phyloP scores from a whole-genome alignment of 1,140 invertebrate species.

The Antheraea pernyi region DNA sequence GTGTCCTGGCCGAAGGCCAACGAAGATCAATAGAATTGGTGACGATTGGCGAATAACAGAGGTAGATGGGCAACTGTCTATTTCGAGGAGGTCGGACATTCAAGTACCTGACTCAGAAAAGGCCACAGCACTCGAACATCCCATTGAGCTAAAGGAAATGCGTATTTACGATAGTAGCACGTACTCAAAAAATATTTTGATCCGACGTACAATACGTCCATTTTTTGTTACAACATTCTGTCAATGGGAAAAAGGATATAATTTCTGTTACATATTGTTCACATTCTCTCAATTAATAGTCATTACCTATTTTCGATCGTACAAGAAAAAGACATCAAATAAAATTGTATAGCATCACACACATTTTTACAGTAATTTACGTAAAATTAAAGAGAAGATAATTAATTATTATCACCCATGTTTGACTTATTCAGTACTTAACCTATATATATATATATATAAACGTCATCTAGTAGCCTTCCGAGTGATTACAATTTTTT shows the following conservation, averaged over 20 bases:
- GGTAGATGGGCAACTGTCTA: slow-evolving; percentile 63
- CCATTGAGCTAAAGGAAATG: slow-evolving; percentile 64
- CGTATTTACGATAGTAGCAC: slow-evolving; percentile 42
- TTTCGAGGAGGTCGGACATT: slow-evolving; percentile 65
- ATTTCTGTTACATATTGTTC: too few species aligned
- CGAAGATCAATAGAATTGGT: slow-evolving; percentile 65
- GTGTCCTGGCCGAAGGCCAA: slow-evolving; percentile 67
- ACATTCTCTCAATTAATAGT: too few species aligned
- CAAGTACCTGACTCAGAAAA: slow-evolving; percentile 65
- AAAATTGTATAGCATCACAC: too few species aligned
- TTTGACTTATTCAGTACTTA: too few species aligned
- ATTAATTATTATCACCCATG: too few species aligned
- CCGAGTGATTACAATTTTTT: too few species aligned
- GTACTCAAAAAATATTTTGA: slow-evolving; percentile 35
- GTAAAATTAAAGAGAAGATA: too few species aligned
- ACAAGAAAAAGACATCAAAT: too few species aligned
- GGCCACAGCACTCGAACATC: slow-evolving; percentile 49
- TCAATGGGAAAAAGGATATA: neutral
- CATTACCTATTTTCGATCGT: too few species aligned
- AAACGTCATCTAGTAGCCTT: too few species aligned
- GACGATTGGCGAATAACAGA: slow-evolving; percentile 64
- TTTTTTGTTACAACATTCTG: neutral
- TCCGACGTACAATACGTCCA: neutral
- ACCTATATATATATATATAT: too few species aligned
- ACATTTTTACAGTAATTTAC: too few species aligned